Percentiles rank a stretch among this genome's conserved stretches.
These are phyloP conservation scores for Ryuthela nishihirai DNA, from an alignment of 2,888 invertebrate genomes.

Conservation along the genomic window DNA sequence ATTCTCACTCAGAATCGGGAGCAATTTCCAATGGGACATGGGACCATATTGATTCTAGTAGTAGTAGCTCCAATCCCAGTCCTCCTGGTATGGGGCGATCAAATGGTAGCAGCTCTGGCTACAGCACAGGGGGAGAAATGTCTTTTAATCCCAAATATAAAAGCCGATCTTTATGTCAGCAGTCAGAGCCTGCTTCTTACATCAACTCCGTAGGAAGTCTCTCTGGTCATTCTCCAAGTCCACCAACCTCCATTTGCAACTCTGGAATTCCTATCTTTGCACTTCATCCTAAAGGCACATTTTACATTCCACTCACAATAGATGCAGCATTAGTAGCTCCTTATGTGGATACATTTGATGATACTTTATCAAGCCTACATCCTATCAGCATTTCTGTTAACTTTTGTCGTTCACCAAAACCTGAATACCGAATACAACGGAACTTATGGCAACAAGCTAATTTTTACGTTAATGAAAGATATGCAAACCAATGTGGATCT, in stretches of 20 bases:
- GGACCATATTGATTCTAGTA: not conserved
- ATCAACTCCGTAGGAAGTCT: not conserved
- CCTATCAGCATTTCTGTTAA: conserved; percentile 79
- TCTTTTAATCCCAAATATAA: too few species aligned
- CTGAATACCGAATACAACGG: too few species aligned
- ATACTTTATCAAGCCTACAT: conserved; percentile 61
- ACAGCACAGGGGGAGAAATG: not conserved
- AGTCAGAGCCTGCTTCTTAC: not conserved
- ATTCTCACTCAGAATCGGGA: not conserved
- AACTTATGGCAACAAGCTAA: too few species aligned
- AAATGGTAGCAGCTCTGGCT: not conserved
- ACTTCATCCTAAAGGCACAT: conserved; percentile 76
- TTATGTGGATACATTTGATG: conserved; percentile 53
- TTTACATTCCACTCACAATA: conserved; percentile 80
- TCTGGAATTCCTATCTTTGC: conserved; percentile 81
- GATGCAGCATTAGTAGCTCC: conserved; percentile 69
- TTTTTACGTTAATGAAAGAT: too few species aligned
- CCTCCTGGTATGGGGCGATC: not conserved
- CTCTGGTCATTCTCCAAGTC: conserved; percentile 10
- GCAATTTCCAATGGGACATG: not conserved
- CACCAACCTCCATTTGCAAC: not conserved
- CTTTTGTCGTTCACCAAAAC: too few species aligned
- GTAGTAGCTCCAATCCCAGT: conserved; percentile 1
- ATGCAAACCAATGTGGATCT: too few species aligned
- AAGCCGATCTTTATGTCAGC: too few species aligned